A percentile compares a stretch with the other conserved stretches of the same genome.
phyloP scores from a whole-genome alignment of 2,113 vertebrate genomes.

The Elachura formosa region DNA sequence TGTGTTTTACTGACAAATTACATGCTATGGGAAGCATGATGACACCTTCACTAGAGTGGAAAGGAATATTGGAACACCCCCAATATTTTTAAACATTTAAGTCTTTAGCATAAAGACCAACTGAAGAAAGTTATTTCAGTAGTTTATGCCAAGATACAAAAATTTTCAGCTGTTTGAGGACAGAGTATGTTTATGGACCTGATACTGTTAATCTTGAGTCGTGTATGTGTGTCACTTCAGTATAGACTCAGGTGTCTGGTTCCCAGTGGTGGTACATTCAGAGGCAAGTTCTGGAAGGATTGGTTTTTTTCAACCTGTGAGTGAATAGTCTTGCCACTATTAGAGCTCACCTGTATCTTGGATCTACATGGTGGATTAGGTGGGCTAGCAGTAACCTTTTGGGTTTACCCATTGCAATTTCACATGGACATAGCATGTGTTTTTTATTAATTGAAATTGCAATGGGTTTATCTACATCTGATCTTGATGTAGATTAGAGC shows the following conservation, averaged over 20 bases:
- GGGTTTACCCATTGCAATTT: not conserved
- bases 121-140: not conserved
- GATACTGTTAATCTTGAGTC: not conserved
- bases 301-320: not conserved
- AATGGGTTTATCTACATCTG: not conserved
- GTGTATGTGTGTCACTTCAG: too few species aligned
- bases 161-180: not conserved
- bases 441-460: too few species aligned
- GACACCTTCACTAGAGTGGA: not conserved
- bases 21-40: not conserved
- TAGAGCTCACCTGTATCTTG: not conserved
- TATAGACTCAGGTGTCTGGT: not conserved
- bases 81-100: not conserved
- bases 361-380: not conserved
- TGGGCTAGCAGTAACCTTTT: not conserved
- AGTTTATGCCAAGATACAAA: not conserved
- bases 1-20: not conserved
- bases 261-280: not conserved
- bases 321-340: not conserved
- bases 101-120: not conserved
- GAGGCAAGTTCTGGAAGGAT: not conserved
- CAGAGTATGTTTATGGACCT: not conserved
- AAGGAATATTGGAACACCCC: not conserved
- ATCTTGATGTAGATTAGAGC: not conserved
- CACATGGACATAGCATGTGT: accelerated